Percentiles rank a stretch among this genome's conserved stretches.
Evolutionary conservation across 2,113 vertebrate species (phyloP).

Genomic region (Perognathus longimembris): DNA sequence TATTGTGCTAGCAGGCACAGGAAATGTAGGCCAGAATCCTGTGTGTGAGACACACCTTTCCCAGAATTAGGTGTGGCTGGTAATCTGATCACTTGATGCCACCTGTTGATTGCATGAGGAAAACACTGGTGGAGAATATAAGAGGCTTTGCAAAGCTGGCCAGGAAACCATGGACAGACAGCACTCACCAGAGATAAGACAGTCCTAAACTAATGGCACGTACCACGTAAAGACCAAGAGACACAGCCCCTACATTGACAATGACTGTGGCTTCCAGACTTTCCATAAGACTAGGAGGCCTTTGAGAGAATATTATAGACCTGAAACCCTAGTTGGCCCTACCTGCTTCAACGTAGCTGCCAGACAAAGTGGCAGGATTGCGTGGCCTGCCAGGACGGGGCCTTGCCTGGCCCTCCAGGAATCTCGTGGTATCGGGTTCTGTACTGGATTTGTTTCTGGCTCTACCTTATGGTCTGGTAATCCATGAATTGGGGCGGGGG

Average conservation of each 20-base stretch:
- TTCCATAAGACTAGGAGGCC: neutral
- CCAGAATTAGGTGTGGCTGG: conserved; percentile 55
- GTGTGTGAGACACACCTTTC: conserved; percentile 23
- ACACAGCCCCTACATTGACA: neutral
- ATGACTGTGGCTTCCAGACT: neutral
- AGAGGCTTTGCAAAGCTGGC: neutral
- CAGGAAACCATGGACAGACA: neutral
- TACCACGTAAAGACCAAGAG: neutral
- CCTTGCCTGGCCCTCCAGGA: neutral
- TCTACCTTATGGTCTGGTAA: neutral
- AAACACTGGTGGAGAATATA: neutral
- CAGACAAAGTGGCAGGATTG: neutral
- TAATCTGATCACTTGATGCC: neutral
- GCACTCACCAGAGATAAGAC: neutral
- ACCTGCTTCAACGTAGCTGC: neutral
- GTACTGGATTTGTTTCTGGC: neutral
- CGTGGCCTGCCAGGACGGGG: neutral
- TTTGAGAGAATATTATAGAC: neutral
- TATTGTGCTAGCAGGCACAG: neutral
- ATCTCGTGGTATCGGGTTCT: neutral
- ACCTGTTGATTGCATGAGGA: neutral
- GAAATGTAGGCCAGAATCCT: neutral
- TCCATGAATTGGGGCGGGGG: neutral
- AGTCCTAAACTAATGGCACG: neutral
- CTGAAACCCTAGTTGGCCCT: neutral